Conservation (phyloP, 2,888 invertebrate genomes). For the Noctua janthe region DNA sequence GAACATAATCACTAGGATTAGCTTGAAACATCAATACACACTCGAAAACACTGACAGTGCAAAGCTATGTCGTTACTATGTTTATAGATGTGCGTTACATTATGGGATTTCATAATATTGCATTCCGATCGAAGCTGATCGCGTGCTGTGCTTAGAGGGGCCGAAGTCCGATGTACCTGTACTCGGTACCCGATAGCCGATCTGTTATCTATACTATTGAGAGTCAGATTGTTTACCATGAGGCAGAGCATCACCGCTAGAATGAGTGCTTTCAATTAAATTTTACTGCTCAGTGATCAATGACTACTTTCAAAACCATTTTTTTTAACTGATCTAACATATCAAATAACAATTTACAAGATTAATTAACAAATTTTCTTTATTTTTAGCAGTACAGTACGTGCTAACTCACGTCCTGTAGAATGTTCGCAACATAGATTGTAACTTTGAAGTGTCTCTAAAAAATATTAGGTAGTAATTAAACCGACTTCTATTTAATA, state of each 20-base stretch:
- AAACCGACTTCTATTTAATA: too few relatives aligned
- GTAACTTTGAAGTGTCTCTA: too few relatives aligned
- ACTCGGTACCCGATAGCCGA: neutral
- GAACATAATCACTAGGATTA: conserved; percentile 2
- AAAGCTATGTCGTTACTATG: neutral
- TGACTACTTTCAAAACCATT: too few relatives aligned
- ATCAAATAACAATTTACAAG: too few relatives aligned
- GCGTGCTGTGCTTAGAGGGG: neutral
- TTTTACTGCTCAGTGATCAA: too few relatives aligned
- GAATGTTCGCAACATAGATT: neutral
- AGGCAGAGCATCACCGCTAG: neutral
- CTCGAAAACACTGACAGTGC: neutral
- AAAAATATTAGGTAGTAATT: neutral
- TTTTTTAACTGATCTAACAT: too few relatives aligned
- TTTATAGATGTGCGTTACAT: neutral
- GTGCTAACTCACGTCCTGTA: too few relatives aligned
- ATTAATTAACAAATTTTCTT: too few relatives aligned
- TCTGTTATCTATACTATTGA: neutral
- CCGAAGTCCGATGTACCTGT: neutral
- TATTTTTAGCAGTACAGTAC: too few relatives aligned
- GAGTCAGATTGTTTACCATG: neutral
- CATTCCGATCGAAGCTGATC: neutral
- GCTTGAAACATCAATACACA: neutral
- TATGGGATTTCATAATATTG: neutral
- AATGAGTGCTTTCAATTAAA: neutral